Evolutionary conservation across 2,888 invertebrate species (phyloP).

Genomic region (Cheilosia vernalis): DNA sequence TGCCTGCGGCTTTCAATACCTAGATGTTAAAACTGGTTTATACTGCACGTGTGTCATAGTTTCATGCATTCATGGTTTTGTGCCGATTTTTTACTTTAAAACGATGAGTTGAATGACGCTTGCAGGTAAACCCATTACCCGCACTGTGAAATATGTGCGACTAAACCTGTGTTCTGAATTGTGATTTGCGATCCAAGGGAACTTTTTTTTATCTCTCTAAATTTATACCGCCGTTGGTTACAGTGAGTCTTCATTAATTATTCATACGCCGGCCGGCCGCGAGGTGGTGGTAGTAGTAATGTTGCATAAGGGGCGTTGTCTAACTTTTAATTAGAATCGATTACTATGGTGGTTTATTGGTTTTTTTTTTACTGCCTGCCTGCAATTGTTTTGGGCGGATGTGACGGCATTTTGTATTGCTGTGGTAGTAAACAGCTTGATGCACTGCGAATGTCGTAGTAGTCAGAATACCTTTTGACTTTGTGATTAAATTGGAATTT

Average conservation of each 20-base stretch:
- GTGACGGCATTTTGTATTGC: conserved; percentile 22
- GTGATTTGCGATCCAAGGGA: conserved; percentile 35
- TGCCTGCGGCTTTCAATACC: conserved; percentile 26
- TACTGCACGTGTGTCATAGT: conserved; percentile 8
- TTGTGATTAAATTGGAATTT: not conserved
- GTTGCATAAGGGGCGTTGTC: conserved; percentile 66
- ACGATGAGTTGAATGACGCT: conserved; percentile 21
- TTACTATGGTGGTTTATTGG: conserved; percentile 34
- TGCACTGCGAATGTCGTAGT: not conserved
- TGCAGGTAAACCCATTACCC: not conserved
- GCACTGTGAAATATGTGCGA: conserved; percentile 24
- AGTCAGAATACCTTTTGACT: not conserved
- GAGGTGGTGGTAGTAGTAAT: conserved; percentile 12
- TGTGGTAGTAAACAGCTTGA: not conserved
- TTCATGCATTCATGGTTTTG: conserved; percentile 23
- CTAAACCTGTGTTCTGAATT: conserved; percentile 33
- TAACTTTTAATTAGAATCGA: conserved; percentile 70
- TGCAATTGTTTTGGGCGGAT: conserved; percentile 36
- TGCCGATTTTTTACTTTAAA: conserved; percentile 1
- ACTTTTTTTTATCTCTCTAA: not conserved
- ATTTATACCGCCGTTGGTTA: not conserved
- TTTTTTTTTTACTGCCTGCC: conserved; percentile 4
- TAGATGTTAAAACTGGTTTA: conserved; percentile 26
- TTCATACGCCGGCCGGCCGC: conserved; percentile 54
- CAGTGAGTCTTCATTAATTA: conserved; percentile 43